Conservation (phyloP, 2,113 vertebrate species). For the Chlamydotis undulata region DNA sequence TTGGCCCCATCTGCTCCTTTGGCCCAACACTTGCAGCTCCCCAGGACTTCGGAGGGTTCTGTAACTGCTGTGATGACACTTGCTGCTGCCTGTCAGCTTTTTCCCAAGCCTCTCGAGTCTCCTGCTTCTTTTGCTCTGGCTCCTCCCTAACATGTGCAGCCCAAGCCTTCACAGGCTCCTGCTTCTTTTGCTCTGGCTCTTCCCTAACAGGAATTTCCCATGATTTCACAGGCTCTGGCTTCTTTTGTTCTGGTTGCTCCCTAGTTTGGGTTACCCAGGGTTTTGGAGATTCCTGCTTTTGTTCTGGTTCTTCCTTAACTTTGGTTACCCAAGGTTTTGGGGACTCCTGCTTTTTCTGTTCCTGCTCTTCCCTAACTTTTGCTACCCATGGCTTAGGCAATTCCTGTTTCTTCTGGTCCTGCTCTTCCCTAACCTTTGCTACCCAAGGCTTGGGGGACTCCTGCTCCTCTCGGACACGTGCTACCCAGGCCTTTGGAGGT, state of each 20-base stretch:
- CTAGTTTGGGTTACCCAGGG: constrained; percentile 76
- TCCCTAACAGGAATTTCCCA: constrained; percentile 57
- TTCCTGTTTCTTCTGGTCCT: constrained; percentile 71
- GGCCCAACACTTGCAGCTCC: constrained; percentile 78
- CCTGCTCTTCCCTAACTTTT: constrained; percentile 71
- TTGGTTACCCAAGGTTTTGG: constrained; percentile 48
- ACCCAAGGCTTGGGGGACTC: constrained; percentile 67
- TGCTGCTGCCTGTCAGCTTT: constrained; percentile 58
- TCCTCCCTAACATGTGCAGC: constrained; percentile 64
- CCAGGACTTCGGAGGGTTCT: constrained; percentile 79
- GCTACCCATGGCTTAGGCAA: constrained; percentile 39
- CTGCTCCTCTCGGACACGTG: constrained; percentile 28
- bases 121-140: constrained; percentile 72
- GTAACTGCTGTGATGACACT: constrained; percentile 41
- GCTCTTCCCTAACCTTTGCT: constrained; percentile 72
- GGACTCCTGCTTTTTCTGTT: constrained; percentile 66
- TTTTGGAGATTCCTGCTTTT: constrained; percentile 73
- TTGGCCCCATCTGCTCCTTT: constrained; percentile 76
- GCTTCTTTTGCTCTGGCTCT: constrained; percentile 73
- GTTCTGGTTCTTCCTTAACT: constrained; percentile 73
- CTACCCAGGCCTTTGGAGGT: constrained; percentile 83
- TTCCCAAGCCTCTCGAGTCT: constrained; percentile 70
- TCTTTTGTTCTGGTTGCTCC: constrained; percentile 64
- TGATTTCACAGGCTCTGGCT: constrained; percentile 59
- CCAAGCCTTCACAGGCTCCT: constrained; percentile 60